These are phyloP conservation scores for Dicerorhinus sumatrensis DNA, from an alignment of 2,113 vertebrate genomes.

Conservation along the genomic window DNA sequence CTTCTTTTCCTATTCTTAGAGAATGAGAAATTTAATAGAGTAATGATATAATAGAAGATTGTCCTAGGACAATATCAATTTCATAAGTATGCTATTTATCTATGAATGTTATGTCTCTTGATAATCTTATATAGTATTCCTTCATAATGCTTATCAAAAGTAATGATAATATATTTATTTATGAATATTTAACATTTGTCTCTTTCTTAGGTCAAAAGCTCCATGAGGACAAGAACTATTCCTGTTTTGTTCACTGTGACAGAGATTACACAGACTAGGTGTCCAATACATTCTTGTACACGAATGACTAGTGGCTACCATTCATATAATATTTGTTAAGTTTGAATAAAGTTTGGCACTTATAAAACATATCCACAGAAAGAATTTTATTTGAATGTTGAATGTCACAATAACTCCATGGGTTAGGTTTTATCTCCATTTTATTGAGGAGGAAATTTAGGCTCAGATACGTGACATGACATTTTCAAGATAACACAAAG, in stretches of 20 bases:
- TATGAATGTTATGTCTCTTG: not conserved
- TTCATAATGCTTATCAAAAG: not conserved
- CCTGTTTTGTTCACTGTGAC: not conserved
- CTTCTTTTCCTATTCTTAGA: not conserved
- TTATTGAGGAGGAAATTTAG: conserved; percentile 56
- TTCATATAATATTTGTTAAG: not conserved
- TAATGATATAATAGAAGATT: not conserved
- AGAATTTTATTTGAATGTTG: conserved; percentile 51
- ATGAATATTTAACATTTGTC: not conserved
- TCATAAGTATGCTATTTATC: not conserved
- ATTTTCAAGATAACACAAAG: conserved; percentile 56
- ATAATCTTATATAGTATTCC: not conserved
- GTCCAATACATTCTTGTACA: not conserved
- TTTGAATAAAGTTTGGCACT: not conserved
- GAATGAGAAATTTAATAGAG: not conserved
- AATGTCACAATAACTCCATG: conserved; percentile 46
- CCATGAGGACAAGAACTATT: fast-evolving
- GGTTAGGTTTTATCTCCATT: conserved; percentile 43
- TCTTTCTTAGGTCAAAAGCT: not conserved
- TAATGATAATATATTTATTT: not conserved
- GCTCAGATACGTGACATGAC: conserved; percentile 57
- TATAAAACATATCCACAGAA: not conserved
- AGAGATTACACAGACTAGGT: not conserved
- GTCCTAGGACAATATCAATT: not conserved
- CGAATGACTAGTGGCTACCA: not conserved